phyloP scores from a whole-genome alignment of 2,113 vertebrate genomes.

The Microcebus jonahi region DNA sequence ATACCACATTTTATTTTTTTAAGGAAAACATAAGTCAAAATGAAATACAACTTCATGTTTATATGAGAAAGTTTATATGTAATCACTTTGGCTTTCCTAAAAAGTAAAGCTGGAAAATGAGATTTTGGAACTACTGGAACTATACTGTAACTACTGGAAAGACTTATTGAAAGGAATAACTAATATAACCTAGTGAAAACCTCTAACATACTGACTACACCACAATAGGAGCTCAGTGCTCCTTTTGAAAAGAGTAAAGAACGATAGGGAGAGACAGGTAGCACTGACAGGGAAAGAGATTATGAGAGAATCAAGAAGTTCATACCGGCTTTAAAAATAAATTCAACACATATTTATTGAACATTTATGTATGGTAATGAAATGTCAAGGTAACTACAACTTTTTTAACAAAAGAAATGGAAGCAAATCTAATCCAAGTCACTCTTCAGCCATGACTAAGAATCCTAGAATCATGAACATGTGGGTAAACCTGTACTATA shows the following conservation, averaged over 20 bases:
- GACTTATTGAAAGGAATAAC: neutral
- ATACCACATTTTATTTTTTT: neutral
- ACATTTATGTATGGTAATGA: neutral
- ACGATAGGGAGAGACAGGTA: neutral
- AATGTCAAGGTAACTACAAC: neutral
- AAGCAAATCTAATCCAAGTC: neutral
- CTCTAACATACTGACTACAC: neutral
- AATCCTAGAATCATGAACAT: neutral
- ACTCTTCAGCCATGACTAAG: neutral
- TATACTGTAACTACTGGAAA: neutral
- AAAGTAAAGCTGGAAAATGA: neutral
- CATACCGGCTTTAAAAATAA: neutral
- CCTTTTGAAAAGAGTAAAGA: neutral
- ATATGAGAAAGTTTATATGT: neutral
- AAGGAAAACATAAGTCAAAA: slow-evolving; percentile 12
- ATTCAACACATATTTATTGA: neutral
- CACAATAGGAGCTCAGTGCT: neutral
- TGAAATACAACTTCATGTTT: neutral
- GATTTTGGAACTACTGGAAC: neutral
- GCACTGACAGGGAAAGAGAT: neutral
- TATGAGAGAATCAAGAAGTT: neutral
- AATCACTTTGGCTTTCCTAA: neutral
- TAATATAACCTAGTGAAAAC: neutral
- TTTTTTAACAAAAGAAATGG: neutral
- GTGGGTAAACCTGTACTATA: neutral